These are phyloP conservation scores for Enteromius afrohamiltoni DNA, from an alignment of 2,797 vertebrate genomes.

Conservation along the genomic window DNA sequence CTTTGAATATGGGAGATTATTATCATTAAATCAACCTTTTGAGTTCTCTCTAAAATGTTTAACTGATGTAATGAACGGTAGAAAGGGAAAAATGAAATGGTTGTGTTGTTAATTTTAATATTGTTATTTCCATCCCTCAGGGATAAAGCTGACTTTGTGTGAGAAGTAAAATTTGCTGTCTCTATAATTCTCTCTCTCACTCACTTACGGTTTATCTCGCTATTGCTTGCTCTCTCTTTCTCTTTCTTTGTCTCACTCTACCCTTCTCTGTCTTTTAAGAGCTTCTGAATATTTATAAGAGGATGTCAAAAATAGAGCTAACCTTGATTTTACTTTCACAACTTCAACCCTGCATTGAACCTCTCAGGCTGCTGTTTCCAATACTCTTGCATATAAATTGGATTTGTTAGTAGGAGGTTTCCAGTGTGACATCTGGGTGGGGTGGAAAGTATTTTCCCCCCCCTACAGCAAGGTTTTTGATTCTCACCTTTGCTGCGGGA, in stretches of 20 bases:
- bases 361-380: constrained; percentile 52
- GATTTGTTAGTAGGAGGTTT: constrained; percentile 53
- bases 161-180: constrained; percentile 72
- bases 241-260: constrained; percentile 25
- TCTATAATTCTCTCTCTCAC: constrained; percentile 66
- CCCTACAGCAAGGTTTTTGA: constrained; percentile 54
- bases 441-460: constrained; percentile 46
- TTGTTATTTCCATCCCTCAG: constrained; percentile 72
- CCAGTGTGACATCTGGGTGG: constrained; percentile 58
- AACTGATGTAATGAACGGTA: constrained; percentile 12
- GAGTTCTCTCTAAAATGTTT: constrained; percentile 17
- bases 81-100: constrained; percentile 28
- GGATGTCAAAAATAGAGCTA: constrained; percentile 70
- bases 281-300: constrained; percentile 77
- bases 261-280: constrained; percentile 61
- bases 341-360: constrained; percentile 62
- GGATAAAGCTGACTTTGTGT: constrained; percentile 73
- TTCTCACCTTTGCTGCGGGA: constrained; percentile 61
- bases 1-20: background rate
- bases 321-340: constrained; percentile 72
- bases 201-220: constrained; percentile 9
- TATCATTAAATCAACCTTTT: background rate
- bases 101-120: constrained; percentile 67
- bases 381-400: constrained; percentile 62
- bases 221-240: constrained; percentile 25